Evolutionary conservation across 1,140 invertebrate genomes (phyloP).

Genomic region (Wiebesia pumilae): DNA sequence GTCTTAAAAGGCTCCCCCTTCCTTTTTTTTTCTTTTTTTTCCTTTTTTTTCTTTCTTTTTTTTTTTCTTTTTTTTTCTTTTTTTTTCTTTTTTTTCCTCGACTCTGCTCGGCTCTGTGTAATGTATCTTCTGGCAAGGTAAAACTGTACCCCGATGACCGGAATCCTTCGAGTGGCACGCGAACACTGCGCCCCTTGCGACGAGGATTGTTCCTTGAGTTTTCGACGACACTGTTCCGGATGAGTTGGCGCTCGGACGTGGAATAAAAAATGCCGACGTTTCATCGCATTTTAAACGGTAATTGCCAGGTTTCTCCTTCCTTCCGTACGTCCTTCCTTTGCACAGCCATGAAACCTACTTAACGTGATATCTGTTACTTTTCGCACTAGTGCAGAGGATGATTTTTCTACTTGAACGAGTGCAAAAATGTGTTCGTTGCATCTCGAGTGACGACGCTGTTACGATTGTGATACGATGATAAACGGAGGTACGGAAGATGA

Average conservation of each 20-base stretch:
- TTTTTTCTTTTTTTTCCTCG: not conserved
- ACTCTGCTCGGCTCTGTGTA: not conserved
- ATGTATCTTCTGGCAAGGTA: not conserved
- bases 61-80: not conserved
- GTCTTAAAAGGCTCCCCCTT: constrained; percentile 3
- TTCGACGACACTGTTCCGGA: not conserved
- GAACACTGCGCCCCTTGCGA: not conserved
- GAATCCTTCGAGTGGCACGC: not conserved
- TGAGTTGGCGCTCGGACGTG: not conserved
- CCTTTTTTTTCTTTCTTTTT: not conserved
- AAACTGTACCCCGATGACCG: constrained; percentile 5
- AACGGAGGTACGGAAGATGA: no score
- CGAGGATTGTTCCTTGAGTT: not conserved
- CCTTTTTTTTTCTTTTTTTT: not conserved
- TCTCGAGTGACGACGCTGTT: no score
- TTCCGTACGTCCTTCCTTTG: no score
- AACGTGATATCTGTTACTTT: not conserved
- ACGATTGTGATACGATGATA: no score
- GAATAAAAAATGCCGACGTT: no score
- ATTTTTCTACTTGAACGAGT: no score
- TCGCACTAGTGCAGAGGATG: no score
- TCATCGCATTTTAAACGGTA: no score
- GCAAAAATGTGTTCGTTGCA: no score
- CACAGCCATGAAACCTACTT: not conserved
- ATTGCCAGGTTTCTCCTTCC: no score